Conservation (phyloP, 1,140 invertebrate genomes). For the Drosophila sproati region DNA sequence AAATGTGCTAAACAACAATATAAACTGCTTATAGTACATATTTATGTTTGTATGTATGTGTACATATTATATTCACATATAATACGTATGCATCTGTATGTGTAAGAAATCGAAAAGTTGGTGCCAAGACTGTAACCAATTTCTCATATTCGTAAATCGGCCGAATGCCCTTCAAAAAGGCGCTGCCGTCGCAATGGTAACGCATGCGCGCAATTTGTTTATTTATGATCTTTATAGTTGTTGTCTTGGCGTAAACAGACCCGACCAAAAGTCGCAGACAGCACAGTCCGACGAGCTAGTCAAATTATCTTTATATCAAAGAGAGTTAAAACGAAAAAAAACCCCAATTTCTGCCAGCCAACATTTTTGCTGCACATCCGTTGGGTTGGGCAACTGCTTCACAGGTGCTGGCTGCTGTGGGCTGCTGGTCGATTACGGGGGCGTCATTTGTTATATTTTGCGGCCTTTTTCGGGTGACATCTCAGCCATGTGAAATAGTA, state of each 20-base stretch:
- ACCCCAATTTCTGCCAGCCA: conserved; percentile 6
- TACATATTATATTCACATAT: neutral
- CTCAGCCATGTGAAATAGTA: conserved; percentile 59
- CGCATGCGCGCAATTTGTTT: conserved; percentile 72
- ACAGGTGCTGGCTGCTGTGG: neutral
- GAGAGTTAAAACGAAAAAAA: neutral
- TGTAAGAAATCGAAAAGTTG: conserved; percentile 17
- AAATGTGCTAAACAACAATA: conserved; percentile 61
- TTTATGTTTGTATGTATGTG: neutral
- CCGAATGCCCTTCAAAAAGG: conserved; percentile 47
- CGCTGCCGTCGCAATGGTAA: conserved; percentile 46
- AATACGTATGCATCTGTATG: neutral
- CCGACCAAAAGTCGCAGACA: neutral
- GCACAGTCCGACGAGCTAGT: conserved; percentile 12
- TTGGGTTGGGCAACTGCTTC: conserved; percentile 58
- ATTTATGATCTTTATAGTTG: conserved; percentile 67
- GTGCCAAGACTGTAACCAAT: conserved; percentile 37
- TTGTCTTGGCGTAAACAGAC: conserved; percentile 58
- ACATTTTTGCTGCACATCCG: conserved; percentile 71
- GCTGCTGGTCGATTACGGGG: neutral
- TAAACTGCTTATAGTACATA: conserved; percentile 23
- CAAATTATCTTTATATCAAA: conserved; percentile 63
- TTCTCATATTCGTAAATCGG: conserved; percentile 49
- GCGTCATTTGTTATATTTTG: conserved; percentile 30
- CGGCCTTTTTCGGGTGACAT: conserved; percentile 59